Percentiles rank a stretch among this genome's conserved stretches.
Conservation (phyloP, 2,888 invertebrate genomes). For the Sarcophaga caerulescens region DNA sequence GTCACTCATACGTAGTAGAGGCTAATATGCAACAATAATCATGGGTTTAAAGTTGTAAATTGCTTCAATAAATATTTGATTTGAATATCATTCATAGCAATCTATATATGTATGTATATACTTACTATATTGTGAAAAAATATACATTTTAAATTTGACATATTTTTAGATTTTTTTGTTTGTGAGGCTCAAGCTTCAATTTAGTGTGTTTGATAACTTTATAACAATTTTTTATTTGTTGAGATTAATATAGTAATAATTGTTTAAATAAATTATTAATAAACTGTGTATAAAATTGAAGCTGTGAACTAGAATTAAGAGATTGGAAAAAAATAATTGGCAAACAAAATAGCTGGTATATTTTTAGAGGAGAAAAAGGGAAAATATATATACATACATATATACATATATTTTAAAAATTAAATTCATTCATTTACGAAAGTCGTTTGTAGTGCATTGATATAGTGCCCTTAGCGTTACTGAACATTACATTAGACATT, state of each 20-base stretch:
- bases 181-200: neutral
- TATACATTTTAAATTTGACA: neutral
- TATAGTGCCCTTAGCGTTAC: no score
- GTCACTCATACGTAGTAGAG: slow-evolving; percentile 32
- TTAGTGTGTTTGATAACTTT: neutral
- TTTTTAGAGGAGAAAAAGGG: no score
- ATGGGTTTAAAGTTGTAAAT: slow-evolving; percentile 17
- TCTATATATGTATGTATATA: no score
- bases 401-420: no score
- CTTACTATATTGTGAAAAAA: slow-evolving; percentile 28
- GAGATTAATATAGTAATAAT: neutral
- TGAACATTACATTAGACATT: no score
- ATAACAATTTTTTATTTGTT: no score
- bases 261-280: slow-evolving; percentile 12
- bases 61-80: slow-evolving; percentile 15
- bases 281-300: neutral
- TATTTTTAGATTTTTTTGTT: slow-evolving; percentile 12
- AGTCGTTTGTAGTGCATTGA: no score
- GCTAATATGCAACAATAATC: neutral
- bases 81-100: neutral
- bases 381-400: no score
- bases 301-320: neutral
- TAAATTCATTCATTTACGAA: no score
- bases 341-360: no score
- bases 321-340: no score